Conservation (phyloP, 2,888 invertebrate species). For the Torymus auratus region DNA sequence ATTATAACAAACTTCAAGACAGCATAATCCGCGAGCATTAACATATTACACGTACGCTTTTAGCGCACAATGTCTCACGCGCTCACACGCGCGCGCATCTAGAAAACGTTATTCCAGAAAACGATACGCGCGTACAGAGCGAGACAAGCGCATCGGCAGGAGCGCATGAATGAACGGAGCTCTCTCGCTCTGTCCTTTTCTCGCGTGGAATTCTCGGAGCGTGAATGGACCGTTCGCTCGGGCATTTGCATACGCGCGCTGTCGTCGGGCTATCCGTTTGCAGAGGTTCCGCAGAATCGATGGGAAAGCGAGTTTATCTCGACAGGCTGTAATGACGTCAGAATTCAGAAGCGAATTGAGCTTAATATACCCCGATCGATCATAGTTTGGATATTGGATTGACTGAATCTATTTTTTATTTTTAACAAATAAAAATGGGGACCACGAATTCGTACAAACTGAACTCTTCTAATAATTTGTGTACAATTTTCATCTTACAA, state of each 20-base stretch:
- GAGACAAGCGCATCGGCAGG: neutral
- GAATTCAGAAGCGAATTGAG: neutral
- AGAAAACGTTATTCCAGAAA: constrained; percentile 26
- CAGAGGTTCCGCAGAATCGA: too few species aligned
- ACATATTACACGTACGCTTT: constrained; percentile 17
- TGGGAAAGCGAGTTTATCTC: too few species aligned
- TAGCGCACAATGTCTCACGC: constrained; percentile 13
- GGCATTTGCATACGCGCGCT: too few species aligned
- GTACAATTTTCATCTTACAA: too few species aligned
- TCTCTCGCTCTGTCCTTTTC: neutral
- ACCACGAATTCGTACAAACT: too few species aligned
- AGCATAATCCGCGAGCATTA: constrained; percentile 29
- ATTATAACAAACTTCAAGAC: neutral
- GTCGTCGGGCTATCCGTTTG: too few species aligned
- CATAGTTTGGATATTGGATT: too few species aligned
- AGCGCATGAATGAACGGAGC: constrained; percentile 1
- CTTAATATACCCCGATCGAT: too few species aligned
- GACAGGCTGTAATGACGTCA: too few species aligned
- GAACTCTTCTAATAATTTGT: too few species aligned
- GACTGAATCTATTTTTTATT: too few species aligned
- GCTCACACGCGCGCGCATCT: neutral
- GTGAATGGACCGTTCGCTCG: constrained; percentile 22
- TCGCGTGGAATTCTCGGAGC: neutral
- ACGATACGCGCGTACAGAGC: constrained; percentile 27
- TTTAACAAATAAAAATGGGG: too few species aligned